Percentiles rank a stretch among this genome's conserved stretches.
phyloP scores from a whole-genome alignment of 2,113 vertebrate species.

The Candoia aspera region DNA sequence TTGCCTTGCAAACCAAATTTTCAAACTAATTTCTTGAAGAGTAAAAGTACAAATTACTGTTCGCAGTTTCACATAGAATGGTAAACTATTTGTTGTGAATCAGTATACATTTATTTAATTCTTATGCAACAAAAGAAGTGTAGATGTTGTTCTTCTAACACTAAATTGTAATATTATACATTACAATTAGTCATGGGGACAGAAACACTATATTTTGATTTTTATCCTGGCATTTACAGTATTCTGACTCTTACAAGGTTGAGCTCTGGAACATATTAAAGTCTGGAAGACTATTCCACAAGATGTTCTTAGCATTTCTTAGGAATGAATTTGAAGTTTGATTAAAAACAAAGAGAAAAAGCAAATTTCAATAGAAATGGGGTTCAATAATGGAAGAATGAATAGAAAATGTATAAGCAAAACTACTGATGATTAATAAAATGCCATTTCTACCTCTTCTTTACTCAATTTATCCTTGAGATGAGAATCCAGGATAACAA shows the following conservation, averaged over 20 bases:
- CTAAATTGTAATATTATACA: not conserved
- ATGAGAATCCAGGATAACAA: slow-evolving; percentile 34
- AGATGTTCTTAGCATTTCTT: slow-evolving; percentile 38
- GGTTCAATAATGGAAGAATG: slow-evolving; percentile 6
- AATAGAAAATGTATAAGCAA: not conserved
- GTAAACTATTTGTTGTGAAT: not conserved
- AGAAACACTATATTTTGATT: not conserved
- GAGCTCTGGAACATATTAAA: not conserved
- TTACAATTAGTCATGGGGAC: not conserved
- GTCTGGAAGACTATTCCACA: slow-evolving; percentile 8
- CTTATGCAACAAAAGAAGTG: not conserved
- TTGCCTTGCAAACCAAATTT: not conserved
- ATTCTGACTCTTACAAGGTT: not conserved
- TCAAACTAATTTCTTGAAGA: not conserved
- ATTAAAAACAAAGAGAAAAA: not conserved
- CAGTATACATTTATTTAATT: not conserved
- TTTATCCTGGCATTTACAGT: not conserved
- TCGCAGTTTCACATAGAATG: not conserved
- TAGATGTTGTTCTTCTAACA: not conserved
- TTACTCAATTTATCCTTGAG: slow-evolving; percentile 19
- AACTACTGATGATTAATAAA: slow-evolving; percentile 9
- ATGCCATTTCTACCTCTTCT: slow-evolving; percentile 24
- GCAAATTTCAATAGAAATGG: no score
- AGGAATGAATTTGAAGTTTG: slow-evolving; percentile 8
- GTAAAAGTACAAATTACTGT: not conserved